phyloP scores from a whole-genome alignment of 1,140 invertebrate genomes.

The Drosophila kurseongensis region DNA sequence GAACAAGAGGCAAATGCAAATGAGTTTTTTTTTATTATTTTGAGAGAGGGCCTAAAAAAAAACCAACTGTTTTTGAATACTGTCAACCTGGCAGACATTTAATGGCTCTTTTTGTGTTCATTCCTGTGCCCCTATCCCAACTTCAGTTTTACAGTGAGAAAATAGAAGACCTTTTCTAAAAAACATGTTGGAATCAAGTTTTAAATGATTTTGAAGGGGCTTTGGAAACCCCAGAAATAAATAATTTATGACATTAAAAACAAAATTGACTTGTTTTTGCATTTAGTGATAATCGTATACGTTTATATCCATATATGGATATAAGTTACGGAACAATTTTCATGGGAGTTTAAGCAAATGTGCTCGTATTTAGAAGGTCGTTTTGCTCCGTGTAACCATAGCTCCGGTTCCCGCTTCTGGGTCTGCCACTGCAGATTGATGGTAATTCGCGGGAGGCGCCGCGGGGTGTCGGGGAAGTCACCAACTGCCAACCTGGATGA shows the following conservation, averaged over 20 bases:
- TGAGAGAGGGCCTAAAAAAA: conserved; percentile 11
- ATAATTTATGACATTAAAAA: too few relatives aligned
- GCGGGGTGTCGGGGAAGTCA: conserved; percentile 11
- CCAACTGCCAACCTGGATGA: conserved; percentile 34
- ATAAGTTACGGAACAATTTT: too few relatives aligned
- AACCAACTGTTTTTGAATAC: conserved; percentile 71
- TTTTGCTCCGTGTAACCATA: conserved; percentile 9
- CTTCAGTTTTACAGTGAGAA: conserved; percentile 13
- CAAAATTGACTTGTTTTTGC: too few relatives aligned
- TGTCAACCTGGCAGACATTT: conserved; percentile 78
- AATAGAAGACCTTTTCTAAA: not conserved
- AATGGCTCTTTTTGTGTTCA: conserved; percentile 66
- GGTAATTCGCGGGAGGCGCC: conserved; percentile 32
- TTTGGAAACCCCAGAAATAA: too few relatives aligned
- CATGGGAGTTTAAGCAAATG: too few relatives aligned
- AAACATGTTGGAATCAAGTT: not conserved
- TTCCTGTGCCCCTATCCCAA: conserved; percentile 38
- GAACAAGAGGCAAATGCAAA: conserved; percentile 69
- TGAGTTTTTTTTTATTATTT: conserved; percentile 66
- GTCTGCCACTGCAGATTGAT: conserved; percentile 51
- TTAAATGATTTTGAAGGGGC: rapidly evolving
- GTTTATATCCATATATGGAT: too few relatives aligned
- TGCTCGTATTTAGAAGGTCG: too few relatives aligned
- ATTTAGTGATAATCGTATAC: too few relatives aligned
- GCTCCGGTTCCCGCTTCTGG: conserved; percentile 55